Base-by-base conservation (phyloP, 2,113 vertebrate species). In the Takifugu bimaculatus region DNA sequence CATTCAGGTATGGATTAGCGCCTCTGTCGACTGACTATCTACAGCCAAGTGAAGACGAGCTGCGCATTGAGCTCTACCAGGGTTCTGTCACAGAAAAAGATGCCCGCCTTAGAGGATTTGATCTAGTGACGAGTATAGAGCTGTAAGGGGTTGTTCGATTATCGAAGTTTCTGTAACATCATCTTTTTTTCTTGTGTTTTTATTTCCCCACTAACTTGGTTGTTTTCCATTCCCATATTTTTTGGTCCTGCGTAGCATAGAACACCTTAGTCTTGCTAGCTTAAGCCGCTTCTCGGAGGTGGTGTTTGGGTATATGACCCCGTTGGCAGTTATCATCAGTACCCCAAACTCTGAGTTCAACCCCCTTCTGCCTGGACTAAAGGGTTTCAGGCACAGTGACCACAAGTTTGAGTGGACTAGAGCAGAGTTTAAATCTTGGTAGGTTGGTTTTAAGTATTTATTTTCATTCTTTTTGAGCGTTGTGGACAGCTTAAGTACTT, bases 341-440 rank as follows among this genome's bases (percentile, higher is more conserved):
- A 99, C 94, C 54, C 97, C 97, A 20, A 99, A 99, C 81, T 90
- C 84, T 2, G 96, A 98, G 39, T 99, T 93, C 84, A 99, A 98
- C 71, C 70, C 81, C 26, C 81, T 98, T 39, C 72, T 99, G 26
- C 89, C 91, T 43, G 78, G 87, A 70, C 63, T 90, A 47, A 75
- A 44, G 0, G 81, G 89, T 26, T 93, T 93, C 69, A 93, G 97
- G 69, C 88, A 97, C 75, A 75, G 80, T 1, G 95, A 98, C 81
- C 97, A 99, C 87, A 98, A 95, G 78, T 99, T 98, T 73, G 96
- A 99, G 81, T 98, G 96, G 96, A 93, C 67, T 64, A 90, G 88
- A 87, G 68, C 57, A 2, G 89, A 98, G 13, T 98, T 99, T 83
- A 90, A 91, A 84, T 90, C 77, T 48, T 99, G 97, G 97, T 98